Percentiles rank a stretch among this genome's conserved stretches.
phyloP scores from a whole-genome alignment of 2,797 vertebrate species.

The Crocodylus rhombifer region DNA sequence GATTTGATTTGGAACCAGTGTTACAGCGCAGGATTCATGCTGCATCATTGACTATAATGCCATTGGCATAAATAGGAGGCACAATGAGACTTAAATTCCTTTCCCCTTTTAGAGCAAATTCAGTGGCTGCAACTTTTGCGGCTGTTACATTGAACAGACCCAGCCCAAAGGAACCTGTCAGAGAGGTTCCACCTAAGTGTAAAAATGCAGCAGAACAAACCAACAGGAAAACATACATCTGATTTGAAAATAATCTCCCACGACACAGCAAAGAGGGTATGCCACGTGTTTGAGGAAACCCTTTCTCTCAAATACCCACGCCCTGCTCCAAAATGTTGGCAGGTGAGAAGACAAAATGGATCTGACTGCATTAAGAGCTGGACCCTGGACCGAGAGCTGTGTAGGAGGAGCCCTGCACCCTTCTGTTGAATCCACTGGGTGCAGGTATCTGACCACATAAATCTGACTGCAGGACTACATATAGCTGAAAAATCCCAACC shows the following conservation, averaged over 20 bases:
- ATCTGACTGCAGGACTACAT: background rate
- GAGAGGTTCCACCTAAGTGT: background rate
- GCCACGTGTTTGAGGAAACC: background rate
- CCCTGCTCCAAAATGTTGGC: background rate
- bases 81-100: background rate
- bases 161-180: too few relatives aligned
- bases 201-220: background rate
- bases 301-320: background rate
- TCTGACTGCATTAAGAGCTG: background rate
- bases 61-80: background rate
- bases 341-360: conserved; percentile 3
- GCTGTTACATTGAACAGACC: background rate
- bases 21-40: background rate
- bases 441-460: background rate
- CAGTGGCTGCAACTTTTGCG: background rate
- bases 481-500: conserved; percentile 1
- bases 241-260: background rate
- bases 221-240: conserved; percentile 10
- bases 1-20: conserved; percentile 8
- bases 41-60: background rate
- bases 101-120: background rate
- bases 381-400: background rate
- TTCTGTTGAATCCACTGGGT: background rate
- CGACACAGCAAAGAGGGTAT: background rate
- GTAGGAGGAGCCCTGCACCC: background rate